phyloP scores from a whole-genome alignment of 2,888 invertebrate genomes.

The Morinoia aosen region DNA sequence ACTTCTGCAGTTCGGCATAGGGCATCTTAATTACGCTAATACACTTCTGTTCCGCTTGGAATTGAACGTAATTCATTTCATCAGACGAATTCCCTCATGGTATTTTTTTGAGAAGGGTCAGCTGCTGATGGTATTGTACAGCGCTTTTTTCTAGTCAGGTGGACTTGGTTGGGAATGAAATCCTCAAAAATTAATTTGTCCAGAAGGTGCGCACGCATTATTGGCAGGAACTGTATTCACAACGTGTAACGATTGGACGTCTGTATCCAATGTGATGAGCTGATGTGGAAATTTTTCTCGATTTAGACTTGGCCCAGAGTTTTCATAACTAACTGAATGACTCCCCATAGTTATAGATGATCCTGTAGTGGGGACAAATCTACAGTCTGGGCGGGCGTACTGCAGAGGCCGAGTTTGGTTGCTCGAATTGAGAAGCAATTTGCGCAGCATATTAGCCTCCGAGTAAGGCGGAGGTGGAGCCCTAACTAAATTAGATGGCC shows the following conservation, averaged over 20 bases:
- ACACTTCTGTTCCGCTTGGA: background rate
- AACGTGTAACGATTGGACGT: background rate
- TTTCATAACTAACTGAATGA: background rate
- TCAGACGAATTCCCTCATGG: no score
- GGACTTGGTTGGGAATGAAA: no score
- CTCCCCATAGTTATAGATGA: background rate
- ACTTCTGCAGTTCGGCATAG: background rate
- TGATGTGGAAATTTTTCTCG: background rate
- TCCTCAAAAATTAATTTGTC: no score
- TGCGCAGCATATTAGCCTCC: background rate
- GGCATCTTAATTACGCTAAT: background rate
- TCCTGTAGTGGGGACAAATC: background rate
- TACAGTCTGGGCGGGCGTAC: background rate
- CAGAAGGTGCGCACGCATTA: background rate
- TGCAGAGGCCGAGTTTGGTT: background rate
- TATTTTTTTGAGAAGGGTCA: no score
- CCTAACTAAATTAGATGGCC: background rate
- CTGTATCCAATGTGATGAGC: background rate
- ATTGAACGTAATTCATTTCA: background rate
- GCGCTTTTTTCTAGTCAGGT: background rate
- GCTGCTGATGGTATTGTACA: no score
- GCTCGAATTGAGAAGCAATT: background rate
- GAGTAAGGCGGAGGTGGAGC: background rate
- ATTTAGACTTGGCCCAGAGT: background rate
- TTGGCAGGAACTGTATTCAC: background rate